These are phyloP conservation scores for Erethizon dorsatum DNA, from an alignment of 2,797 vertebrate species.

Conservation along the genomic window DNA sequence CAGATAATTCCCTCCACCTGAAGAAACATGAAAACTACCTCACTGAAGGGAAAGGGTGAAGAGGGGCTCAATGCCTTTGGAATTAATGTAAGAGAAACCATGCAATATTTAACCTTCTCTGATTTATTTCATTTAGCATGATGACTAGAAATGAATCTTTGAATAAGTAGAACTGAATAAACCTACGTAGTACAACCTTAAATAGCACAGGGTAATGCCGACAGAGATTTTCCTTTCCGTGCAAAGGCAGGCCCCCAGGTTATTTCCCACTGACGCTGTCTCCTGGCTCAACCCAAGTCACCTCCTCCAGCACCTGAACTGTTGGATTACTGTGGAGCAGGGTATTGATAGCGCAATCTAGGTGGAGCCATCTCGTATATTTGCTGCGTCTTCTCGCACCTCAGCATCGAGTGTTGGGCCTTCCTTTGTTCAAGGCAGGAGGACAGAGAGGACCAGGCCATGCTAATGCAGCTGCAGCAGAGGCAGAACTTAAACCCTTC, in stretches of 20 bases:
- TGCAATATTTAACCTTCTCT: neutral
- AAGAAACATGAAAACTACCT: neutral
- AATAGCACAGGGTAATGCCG: neutral
- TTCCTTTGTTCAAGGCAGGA: neutral
- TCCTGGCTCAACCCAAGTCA: neutral
- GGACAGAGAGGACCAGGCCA: neutral
- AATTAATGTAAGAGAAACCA: neutral
- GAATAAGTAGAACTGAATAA: neutral
- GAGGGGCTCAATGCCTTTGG: neutral
- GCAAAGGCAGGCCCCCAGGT: neutral
- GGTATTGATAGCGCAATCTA: neutral
- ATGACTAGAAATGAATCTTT: neutral
- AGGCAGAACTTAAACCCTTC: neutral
- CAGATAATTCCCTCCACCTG: neutral
- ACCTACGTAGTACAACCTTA: neutral
- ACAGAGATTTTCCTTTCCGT: neutral
- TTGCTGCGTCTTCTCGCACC: neutral
- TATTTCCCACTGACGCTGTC: neutral
- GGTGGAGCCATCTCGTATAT: neutral
- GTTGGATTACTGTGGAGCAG: neutral
- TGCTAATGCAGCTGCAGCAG: neutral
- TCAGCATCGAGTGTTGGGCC: neutral
- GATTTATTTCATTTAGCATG: neutral
- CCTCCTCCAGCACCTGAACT: neutral
- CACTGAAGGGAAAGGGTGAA: accelerated